These are phyloP conservation scores for Latrodectus elegans DNA, from an alignment of 2,888 invertebrate species.

Conservation along the genomic window DNA sequence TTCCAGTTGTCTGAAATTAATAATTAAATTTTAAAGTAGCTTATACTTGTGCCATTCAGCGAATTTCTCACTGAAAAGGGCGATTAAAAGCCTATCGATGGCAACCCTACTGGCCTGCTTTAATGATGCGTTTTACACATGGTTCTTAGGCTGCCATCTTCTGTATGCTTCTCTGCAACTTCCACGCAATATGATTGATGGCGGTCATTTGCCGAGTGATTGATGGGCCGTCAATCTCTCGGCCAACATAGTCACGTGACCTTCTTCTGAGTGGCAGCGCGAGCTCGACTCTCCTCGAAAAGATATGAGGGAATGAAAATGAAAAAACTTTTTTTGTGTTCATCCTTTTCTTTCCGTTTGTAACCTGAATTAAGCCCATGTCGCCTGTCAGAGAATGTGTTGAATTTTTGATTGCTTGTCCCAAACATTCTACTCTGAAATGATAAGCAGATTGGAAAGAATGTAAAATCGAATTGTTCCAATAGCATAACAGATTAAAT, in stretches of 20 bases:
- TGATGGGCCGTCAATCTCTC: slow-evolving; percentile 65
- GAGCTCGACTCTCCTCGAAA: not conserved
- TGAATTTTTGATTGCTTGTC: slow-evolving; percentile 58
- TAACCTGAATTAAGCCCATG: slow-evolving; percentile 60
- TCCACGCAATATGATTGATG: slow-evolving; percentile 67
- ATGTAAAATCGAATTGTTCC: not conserved
- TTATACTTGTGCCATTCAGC: no score
- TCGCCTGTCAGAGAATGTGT: slow-evolving; percentile 55
- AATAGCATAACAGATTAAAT: not conserved
- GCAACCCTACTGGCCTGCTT: slow-evolving; percentile 19
- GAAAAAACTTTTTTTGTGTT: slow-evolving; percentile 25
- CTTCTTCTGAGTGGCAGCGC: slow-evolving; percentile 23
- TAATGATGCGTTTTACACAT: slow-evolving; percentile 69
- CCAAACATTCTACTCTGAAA: not conserved
- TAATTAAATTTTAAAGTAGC: not conserved
- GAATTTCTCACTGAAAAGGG: not conserved
- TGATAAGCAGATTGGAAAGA: no score
- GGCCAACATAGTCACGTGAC: slow-evolving; percentile 61
- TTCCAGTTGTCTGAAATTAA: not conserved
- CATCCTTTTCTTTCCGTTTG: not conserved
- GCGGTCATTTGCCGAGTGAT: slow-evolving; percentile 66
- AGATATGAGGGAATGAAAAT: slow-evolving; percentile 27
- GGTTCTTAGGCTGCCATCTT: slow-evolving; percentile 57
- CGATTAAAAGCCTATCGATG: slow-evolving; percentile 20
- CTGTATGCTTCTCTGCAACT: slow-evolving; percentile 39